Conservation (phyloP, 2,113 vertebrate genomes). For the Passer domesticus region DNA sequence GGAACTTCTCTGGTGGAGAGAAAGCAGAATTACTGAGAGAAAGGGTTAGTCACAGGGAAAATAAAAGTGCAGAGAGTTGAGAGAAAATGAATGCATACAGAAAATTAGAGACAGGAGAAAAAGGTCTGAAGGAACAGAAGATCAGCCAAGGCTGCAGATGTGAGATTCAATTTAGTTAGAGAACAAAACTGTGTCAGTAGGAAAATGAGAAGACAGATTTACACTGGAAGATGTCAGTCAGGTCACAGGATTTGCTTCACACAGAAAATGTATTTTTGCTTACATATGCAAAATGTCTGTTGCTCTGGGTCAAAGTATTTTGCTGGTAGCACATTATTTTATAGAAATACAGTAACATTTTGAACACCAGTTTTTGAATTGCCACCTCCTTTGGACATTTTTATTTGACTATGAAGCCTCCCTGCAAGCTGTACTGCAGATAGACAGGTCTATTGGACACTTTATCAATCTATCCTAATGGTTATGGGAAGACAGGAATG, state of each 20-base stretch:
- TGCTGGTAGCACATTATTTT: background rate
- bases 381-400: background rate
- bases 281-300: background rate
- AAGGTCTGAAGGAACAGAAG: background rate
- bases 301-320: background rate
- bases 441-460: background rate
- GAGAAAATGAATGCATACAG: background rate
- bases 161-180: conserved; percentile 5
- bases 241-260: background rate
- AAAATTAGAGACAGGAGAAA: background rate
- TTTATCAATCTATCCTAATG: background rate
- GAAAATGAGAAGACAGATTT: conserved; percentile 8
- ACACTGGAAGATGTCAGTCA: background rate
- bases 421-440: background rate
- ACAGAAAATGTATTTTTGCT: background rate
- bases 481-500: background rate
- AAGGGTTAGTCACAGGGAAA: background rate
- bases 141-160: background rate
- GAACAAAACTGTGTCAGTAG: background rate
- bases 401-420: background rate
- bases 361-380: background rate
- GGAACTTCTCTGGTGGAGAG: background rate
- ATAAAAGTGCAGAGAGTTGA: background rate
- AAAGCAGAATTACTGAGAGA: background rate
- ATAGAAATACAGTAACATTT: background rate